Evolutionary conservation across 2,888 invertebrate genomes (phyloP), one percentile per base, ranked within the genome.

Genomic region (Drepanosiphum platanoidis): DNA sequence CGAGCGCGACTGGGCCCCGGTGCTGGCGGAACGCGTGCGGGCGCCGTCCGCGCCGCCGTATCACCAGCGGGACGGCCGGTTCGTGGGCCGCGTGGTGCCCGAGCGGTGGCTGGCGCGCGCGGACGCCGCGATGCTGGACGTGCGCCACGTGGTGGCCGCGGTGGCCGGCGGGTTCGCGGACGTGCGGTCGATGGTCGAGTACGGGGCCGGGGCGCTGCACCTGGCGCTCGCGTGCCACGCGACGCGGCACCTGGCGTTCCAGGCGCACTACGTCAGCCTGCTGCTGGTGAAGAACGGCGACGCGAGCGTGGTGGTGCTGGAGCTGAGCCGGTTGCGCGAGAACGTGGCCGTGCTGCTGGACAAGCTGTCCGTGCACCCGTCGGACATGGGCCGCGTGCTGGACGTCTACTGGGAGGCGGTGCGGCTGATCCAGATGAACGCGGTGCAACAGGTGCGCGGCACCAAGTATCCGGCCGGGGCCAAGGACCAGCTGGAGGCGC

Each of bases 191-290:
- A 34, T 34, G n/a, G 79, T 68, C 7, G 3, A n/a, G 3, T 70
- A 52, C 46, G 79, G 46, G 13, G 79, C 11, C 27, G 1, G 8
- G 11, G 34, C 32, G n/a, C 7, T 80, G 13, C 32, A 52, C 13
- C 11, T 0, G 34, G 22, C 68, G n/a, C 13, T 52, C 2, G 0
- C 8, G 46, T 80, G 79, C n/a, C 42, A 22, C 68, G 4, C 46
- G 34, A 0, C 22, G 13, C 18, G 18, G 34, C 66, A 80, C n/a
- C 1, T 80, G 15, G n/a, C 34, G 79, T 80, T 52, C 79, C 79
- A 80, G 52, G 2, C 34, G 34, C 13, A 46, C n/a, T 66, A 70
- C 68, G 7, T 66, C 18, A 7, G n/a, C 3, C 30, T 30, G 46
- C 15, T 70, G 32, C 0, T 80, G 30, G n/a, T 3, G 7, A 34